A percentile compares a stretch with the other conserved stretches of the same genome.
phyloP scores from a whole-genome alignment of 2,113 vertebrate species.

The Cygnus atratus region DNA sequence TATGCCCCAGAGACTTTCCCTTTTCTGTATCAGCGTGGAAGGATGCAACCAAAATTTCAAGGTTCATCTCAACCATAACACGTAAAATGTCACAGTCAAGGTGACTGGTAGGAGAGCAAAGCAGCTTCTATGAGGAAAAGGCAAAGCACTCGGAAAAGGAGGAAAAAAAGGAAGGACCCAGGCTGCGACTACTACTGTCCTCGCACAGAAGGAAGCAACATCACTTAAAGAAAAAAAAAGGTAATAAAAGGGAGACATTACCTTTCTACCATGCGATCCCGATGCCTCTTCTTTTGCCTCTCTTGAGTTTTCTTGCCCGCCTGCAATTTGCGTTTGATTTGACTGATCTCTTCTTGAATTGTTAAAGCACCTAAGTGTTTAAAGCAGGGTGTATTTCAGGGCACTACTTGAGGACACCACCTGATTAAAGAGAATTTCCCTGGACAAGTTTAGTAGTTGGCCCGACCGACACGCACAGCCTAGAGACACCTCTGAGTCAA shows the following conservation, averaged over 20 bases:
- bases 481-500: too few relatives aligned
- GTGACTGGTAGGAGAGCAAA: not conserved
- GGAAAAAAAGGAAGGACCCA: not conserved
- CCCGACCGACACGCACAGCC: not conserved
- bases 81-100: not conserved
- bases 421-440: not conserved
- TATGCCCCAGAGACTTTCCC: not conserved
- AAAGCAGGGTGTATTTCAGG: not conserved
- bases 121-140: not conserved
- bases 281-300: conserved; percentile 83
- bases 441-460: not conserved
- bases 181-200: too few relatives aligned
- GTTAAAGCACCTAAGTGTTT: conserved; percentile 48
- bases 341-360: conserved; percentile 76
- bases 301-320: conserved; percentile 73
- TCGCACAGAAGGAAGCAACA: not conserved
- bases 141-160: not conserved
- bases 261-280: conserved; percentile 92
- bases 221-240: not conserved
- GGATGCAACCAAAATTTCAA: not conserved
- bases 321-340: conserved; percentile 76
- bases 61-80: not conserved
- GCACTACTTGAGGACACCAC: not conserved
- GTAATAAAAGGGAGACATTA: conserved; percentile 20
- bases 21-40: not conserved